Base-by-base conservation (phyloP, 2,113 vertebrate genomes). In the Suncus etruscus region DNA sequence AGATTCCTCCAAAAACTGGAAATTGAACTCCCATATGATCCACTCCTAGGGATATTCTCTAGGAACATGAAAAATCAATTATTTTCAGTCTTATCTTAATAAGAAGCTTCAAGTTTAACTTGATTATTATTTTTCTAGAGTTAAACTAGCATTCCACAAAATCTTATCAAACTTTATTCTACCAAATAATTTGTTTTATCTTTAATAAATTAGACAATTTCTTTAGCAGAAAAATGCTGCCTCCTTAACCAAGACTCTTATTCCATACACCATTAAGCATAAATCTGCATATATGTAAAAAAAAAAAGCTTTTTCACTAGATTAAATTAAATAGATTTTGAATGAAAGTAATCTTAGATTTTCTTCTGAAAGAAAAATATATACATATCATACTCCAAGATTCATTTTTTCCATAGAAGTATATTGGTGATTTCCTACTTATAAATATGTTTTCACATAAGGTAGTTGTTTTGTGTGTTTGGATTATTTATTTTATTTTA, bases 301-400 rank as follows among this genome's bases (percentile, higher is more conserved):
- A 80, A 48, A 11, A 0, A 69, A 65, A n/a, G n/a, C 32, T 24
- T 6, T 27, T 20, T 47, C 24, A 58, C 6, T 58, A 0, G 8
- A 77, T n/a, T 84, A 86, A 79, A 61, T 85, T 15, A 87, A 70
- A 83, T 61, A 80, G 84, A 58, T 58, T 20, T 58, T 58, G 20
- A 14, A 58, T 58, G 2, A 58, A 58, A 18, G 6, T 58, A 86
- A 61, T 45, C 2, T n/a, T 84, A 79, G 63, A 4, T 66, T 82
- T 73, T 45, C 8, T 20, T 32, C 83, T 14, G 79, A 87, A 80
- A 47, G 48, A 3, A 54, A 31, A 63, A 70, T 63, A 58, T 83
- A 70, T 75, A 80, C 63, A 51, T 58, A 92, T 32, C 74, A 9
- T 39, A 47, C 11, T 79, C 27, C n/a, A 22, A 68, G 25, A 32